phyloP scores from a whole-genome alignment of 2,113 vertebrate species.

The Salvator merianae region DNA sequence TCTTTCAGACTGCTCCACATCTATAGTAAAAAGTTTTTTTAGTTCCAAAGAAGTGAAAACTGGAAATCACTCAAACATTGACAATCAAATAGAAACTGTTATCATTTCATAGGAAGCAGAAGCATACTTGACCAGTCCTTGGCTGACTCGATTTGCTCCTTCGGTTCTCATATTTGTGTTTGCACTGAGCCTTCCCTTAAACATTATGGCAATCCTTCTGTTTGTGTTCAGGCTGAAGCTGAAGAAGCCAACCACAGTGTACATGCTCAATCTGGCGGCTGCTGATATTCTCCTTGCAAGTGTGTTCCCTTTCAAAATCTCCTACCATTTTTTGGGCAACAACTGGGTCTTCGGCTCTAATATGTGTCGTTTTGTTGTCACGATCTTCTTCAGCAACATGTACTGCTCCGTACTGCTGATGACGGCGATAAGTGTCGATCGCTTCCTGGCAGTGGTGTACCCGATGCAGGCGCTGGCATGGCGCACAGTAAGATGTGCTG shows the following conservation, averaged over 20 bases:
- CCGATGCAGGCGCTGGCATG: slow-evolving; percentile 78
- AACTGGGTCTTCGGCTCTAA: slow-evolving; percentile 78
- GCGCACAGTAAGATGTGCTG: slow-evolving; percentile 72
- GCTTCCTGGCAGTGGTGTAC: slow-evolving; percentile 82
- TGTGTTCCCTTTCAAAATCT: slow-evolving; percentile 76
- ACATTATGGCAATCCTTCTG: slow-evolving; percentile 73
- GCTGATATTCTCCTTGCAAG: slow-evolving; percentile 77
- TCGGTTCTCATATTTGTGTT: slow-evolving; percentile 71
- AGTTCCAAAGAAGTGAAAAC: rapidly evolving
- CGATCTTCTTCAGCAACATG: slow-evolving; percentile 84
- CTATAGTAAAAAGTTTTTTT: too few relatives aligned
- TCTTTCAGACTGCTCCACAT: slow-evolving; percentile 38
- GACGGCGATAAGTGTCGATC: slow-evolving; percentile 77
- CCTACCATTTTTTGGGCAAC: slow-evolving; percentile 80
- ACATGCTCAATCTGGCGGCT: slow-evolving; percentile 84
- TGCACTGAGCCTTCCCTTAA: slow-evolving; percentile 80
- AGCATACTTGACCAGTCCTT: slow-evolving; percentile 69
- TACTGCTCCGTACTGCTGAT: slow-evolving; percentile 87
- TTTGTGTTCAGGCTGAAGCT: slow-evolving; percentile 72
- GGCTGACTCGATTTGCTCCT: slow-evolving; percentile 79
- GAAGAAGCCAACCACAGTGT: slow-evolving; percentile 77
- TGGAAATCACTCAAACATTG: background rate
- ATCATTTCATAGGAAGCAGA: slow-evolving; percentile 55
- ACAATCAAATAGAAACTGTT: too few relatives aligned
- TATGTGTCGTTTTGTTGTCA: slow-evolving; percentile 74